Evolutionary conservation across 2,113 vertebrate genomes (phyloP), one percentile per base, ranked within the genome.

Genomic region (Grantiella picta): DNA sequence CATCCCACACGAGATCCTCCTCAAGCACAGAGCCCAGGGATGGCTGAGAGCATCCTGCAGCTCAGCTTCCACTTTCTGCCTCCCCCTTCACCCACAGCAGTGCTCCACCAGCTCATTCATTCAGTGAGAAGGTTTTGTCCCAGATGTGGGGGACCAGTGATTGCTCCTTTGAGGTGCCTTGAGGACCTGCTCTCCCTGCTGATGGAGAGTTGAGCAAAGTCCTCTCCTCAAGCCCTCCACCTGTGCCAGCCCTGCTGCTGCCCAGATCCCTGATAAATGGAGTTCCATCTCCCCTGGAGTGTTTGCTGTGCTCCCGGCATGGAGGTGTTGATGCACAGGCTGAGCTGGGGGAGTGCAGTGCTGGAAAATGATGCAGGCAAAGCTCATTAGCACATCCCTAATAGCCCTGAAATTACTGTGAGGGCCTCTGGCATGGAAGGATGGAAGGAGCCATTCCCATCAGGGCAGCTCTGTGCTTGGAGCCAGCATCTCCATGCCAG

Each of bases 341-440:
- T 59, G 90, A 56, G 53, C 70, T 6, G 36, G 40, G 17, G 54
- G 35, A 70, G 35, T 0, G 14, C 50, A 85, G 35, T 3, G 60
- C 72, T 91, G 89, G 87, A 50, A 94, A 95, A 78, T 16, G 52
- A 83, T 31, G 60, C 70, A 31, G 3, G 4, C 29, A 75, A 71
- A 14, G n/a, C 38, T 96, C 92, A 84, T 94, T 79, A 96, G 72
- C 77, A 27, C 94, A 40, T 60, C 78, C 52, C 52, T 91, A 94
- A 96, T 44, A 71, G 44, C 56, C 73, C 69, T 68, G 89, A 44
- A 64, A 84, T 29, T 15, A 27, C 76, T 15, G 2, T 0, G 13
- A 78, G 49, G 69, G 21, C 35, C 35, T 53, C 59, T 44, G 47
- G 50, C 49, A 15, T n/a, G n/a, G n/a, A n/a, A n/a, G n/a, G n/a